These are phyloP conservation scores for Ancistrus triradiatus DNA, from an alignment of 2,113 vertebrate genomes.

Conservation along the genomic window DNA sequence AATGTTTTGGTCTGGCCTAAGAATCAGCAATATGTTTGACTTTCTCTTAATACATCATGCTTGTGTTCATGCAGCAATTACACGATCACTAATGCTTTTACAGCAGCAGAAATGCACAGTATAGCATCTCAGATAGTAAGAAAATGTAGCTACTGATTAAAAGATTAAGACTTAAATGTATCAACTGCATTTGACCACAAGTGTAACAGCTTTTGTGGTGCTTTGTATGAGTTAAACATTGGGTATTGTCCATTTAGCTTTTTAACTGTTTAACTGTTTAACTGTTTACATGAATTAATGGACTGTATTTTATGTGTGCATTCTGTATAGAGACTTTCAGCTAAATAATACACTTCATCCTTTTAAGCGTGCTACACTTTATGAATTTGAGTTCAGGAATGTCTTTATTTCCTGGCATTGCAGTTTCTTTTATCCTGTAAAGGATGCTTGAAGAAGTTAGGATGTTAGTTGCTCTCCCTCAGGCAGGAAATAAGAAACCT, in stretches of 20 bases:
- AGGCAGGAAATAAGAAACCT: slow-evolving; percentile 58
- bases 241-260: no score
- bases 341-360: background rate
- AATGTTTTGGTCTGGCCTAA: slow-evolving; percentile 37
- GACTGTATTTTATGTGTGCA: no score
- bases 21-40: slow-evolving; percentile 21
- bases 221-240: no score
- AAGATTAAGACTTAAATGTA: no score
- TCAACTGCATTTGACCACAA: no score
- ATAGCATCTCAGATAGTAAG: no score
- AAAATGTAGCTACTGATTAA: no score
- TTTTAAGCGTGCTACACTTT: slow-evolving; percentile 15
- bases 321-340: background rate
- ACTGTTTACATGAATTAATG: no score
- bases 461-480: slow-evolving; percentile 54
- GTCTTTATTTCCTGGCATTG: slow-evolving; percentile 73
- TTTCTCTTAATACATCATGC: slow-evolving; percentile 44
- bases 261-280: no score
- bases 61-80: slow-evolving; percentile 34
- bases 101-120: slow-evolving; percentile 1
- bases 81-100: slow-evolving; percentile 14
- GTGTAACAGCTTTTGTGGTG: no score
- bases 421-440: slow-evolving; percentile 62
- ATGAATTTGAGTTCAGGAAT: slow-evolving; percentile 64
- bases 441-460: slow-evolving; percentile 63